Evolutionary conservation across 2,113 vertebrate genomes (phyloP).

Genomic region (Theristicus caerulescens): DNA sequence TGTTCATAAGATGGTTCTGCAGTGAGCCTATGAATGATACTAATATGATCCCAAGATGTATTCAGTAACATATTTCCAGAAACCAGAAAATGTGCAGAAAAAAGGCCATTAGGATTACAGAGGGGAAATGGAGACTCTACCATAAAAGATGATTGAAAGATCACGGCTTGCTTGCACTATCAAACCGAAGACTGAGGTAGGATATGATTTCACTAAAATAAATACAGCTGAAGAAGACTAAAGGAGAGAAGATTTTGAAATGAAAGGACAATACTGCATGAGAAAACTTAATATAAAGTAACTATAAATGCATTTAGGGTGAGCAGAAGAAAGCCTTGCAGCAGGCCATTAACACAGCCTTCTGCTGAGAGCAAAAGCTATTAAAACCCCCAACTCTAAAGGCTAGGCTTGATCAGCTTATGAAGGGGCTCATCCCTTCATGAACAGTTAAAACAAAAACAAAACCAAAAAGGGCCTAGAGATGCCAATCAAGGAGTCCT

Average conservation of each 20-base stretch:
- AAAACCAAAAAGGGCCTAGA: neutral
- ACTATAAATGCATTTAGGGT: neutral
- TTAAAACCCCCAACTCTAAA: neutral
- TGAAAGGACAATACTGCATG: neutral
- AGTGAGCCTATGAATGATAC: neutral
- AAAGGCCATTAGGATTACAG: neutral
- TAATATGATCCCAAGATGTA: neutral
- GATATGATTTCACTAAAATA: neutral
- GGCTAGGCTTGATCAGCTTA: neutral
- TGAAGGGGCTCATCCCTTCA: neutral
- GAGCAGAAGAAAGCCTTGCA: neutral
- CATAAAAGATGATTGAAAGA: neutral
- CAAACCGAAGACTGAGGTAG: neutral
- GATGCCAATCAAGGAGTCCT: neutral
- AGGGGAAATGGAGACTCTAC: neutral
- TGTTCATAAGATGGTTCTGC: neutral
- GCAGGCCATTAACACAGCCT: neutral
- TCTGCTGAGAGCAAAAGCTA: neutral
- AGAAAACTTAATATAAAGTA: neutral
- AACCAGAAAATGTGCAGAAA: neutral
- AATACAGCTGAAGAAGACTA: neutral
- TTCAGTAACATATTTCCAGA: neutral
- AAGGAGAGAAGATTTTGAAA: neutral
- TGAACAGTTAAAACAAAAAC: neutral
- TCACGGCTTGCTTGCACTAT: neutral